Percentiles rank a stretch among this genome's conserved stretches.
phyloP scores from a whole-genome alignment of 2,113 vertebrate species.

The Eulemur rufifrons region DNA sequence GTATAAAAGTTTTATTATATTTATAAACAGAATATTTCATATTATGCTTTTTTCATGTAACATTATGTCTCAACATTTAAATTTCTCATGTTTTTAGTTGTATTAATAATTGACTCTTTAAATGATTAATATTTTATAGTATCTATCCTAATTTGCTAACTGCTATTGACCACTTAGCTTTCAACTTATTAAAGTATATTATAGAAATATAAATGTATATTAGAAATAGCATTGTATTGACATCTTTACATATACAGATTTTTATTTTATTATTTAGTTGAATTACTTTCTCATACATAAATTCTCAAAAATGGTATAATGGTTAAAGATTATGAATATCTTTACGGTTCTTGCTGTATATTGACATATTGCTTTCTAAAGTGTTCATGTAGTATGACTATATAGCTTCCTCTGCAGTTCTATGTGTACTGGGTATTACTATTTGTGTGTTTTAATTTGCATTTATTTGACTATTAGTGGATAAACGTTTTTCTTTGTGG shows the following conservation, averaged over 20 bases:
- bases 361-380: background rate
- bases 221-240: background rate
- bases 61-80: constrained; percentile 14
- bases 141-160: constrained; percentile 21
- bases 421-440: background rate
- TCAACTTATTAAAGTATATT: constrained; percentile 7
- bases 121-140: constrained; percentile 1
- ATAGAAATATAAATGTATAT: background rate
- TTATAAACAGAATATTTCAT: constrained; percentile 14
- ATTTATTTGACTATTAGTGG: background rate
- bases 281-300: constrained; percentile 19
- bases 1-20: background rate
- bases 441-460: constrained; percentile 29
- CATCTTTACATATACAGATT: background rate
- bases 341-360: background rate
- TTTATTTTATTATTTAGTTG: constrained; percentile 28
- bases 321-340: background rate
- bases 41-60: background rate
- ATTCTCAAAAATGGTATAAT: background rate
- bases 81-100: background rate
- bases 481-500: background rate
- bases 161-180: background rate
- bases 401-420: background rate
- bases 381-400: background rate
- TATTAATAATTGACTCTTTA: background rate